Percentiles rank a stretch among this genome's conserved stretches.
These are phyloP conservation scores for Hydraecia micacea DNA, from an alignment of 2,888 invertebrate species.

Conservation along the genomic window DNA sequence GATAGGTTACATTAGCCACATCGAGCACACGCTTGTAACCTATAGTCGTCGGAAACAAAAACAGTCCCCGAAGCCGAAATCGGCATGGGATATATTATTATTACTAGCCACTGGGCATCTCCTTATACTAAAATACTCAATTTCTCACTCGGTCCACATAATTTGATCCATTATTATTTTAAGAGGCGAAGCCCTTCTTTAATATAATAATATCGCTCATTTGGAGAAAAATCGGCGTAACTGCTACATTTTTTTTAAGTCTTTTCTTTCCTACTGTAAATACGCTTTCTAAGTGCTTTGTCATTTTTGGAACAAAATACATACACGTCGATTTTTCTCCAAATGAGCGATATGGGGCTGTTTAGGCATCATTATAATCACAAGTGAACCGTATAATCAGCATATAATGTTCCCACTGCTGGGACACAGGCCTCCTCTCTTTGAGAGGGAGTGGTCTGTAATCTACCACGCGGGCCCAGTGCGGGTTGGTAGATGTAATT, in stretches of 20 bases:
- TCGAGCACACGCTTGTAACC: neutral
- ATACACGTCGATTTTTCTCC: no score
- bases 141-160: constrained; percentile 1
- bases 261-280: no score
- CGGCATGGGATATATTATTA: neutral
- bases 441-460: neutral
- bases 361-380: neutral
- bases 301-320: no score
- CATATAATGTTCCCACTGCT: neutral
- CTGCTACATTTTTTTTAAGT: no score
- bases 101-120: neutral
- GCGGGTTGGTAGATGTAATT: neutral
- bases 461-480: neutral
- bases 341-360: no score
- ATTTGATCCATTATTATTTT: neutral
- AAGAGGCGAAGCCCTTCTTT: neutral
- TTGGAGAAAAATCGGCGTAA: no score
- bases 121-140: constrained; percentile 24
- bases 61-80: neutral
- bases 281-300: no score
- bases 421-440: neutral
- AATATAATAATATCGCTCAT: neutral
- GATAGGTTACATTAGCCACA: neutral
- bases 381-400: neutral
- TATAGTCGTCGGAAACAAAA: neutral